Evolutionary conservation across 2,888 invertebrate species (phyloP).

Genomic region (Callosobruchus maculatus): DNA sequence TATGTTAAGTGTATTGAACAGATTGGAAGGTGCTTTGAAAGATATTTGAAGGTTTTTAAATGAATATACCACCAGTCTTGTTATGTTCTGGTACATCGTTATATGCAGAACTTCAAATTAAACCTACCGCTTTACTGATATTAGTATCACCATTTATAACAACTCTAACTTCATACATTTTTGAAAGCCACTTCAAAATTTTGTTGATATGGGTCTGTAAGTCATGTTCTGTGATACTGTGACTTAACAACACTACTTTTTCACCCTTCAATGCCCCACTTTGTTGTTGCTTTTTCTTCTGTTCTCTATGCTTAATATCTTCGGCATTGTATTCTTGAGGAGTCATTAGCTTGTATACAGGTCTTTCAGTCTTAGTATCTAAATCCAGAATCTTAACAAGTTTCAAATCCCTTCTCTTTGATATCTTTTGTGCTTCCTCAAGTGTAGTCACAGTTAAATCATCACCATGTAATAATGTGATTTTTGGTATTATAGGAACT

Average conservation of each 20-base stretch:
- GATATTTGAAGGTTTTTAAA: too few species aligned
- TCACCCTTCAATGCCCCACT: constrained; percentile 54
- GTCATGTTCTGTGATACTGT: constrained; percentile 64
- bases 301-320: constrained; percentile 55
- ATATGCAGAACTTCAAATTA: background rate
- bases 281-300: constrained; percentile 48
- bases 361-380: constrained; percentile 64
- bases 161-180: constrained; percentile 62
- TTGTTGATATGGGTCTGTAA: constrained; percentile 61
- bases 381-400: constrained; percentile 66
- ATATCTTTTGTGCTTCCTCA: constrained; percentile 67
- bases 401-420: constrained; percentile 64
- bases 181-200: constrained; percentile 63
- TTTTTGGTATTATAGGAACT: constrained; percentile 52
- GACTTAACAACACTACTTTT: constrained; percentile 61
- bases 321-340: constrained; percentile 62
- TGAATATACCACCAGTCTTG: background rate
- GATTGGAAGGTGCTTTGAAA: too few species aligned
- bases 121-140: constrained; percentile 46
- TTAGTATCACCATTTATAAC: constrained; percentile 54
- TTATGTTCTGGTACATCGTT: too few species aligned
- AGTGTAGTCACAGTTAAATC: constrained; percentile 61
- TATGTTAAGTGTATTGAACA: too few species aligned
- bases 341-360: constrained; percentile 67
- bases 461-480: constrained; percentile 59